These are phyloP conservation scores for Polyommatus iphigenia DNA, from an alignment of 2,888 invertebrate species.

Conservation along the genomic window DNA sequence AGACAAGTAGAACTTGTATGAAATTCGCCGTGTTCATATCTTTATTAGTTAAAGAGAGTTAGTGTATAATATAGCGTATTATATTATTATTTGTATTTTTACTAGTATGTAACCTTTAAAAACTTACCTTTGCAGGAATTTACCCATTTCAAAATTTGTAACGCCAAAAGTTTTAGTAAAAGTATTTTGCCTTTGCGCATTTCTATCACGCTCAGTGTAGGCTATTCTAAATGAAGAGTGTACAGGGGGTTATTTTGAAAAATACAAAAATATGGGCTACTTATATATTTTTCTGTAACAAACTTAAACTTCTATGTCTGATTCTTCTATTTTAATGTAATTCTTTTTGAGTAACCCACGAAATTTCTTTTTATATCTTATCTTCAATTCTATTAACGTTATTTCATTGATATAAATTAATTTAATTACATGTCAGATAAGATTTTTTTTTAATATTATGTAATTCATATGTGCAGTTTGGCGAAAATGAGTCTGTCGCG, in stretches of 20 bases:
- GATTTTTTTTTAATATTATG: no score
- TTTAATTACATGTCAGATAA: no score
- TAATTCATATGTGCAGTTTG: no score
- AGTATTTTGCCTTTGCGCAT: not conserved
- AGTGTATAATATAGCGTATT: not conserved
- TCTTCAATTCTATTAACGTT: no score
- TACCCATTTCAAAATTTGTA: not conserved
- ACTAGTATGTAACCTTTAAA: not conserved
- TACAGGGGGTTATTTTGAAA: not conserved
- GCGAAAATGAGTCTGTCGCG: no score
- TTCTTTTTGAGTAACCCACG: no score
- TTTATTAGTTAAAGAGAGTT: not conserved
- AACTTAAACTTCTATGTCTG: no score
- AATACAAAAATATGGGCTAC: not conserved
- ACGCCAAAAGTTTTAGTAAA: not conserved
- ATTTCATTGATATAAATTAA: no score
- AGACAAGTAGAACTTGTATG: not conserved
- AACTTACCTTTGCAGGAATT: not conserved
- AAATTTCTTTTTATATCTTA: no score
- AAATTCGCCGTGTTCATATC: not conserved
- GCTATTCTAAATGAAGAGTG: not conserved
- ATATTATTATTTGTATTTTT: not conserved
- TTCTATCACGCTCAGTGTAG: constrained; percentile 22
- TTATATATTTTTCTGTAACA: no score
- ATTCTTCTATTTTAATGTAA: no score